Conservation (phyloP, 2,888 invertebrate genomes). For the Leptinotarsa haldemani region DNA sequence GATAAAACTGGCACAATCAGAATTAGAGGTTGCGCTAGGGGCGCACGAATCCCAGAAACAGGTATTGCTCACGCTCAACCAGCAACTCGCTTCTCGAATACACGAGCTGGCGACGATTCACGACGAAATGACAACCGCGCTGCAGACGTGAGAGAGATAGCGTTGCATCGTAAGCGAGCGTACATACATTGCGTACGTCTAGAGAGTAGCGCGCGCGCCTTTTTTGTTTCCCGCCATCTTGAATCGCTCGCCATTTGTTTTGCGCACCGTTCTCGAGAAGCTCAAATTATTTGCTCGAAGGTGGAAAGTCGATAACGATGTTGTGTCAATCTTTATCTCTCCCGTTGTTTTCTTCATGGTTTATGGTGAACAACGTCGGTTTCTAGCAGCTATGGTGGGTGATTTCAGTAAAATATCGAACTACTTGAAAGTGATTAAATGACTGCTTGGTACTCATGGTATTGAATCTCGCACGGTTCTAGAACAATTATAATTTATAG, state of each 20-base stretch:
- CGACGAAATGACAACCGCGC: slow-evolving; percentile 83
- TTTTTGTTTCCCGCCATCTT: background rate
- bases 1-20: slow-evolving; percentile 81
- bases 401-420: too few species aligned
- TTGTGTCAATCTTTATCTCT: too few species aligned
- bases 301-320: too few species aligned
- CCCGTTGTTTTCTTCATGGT: too few species aligned
- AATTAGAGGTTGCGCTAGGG: slow-evolving; percentile 81
- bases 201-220: slow-evolving; percentile 32
- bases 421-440: too few species aligned
- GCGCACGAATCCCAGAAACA: slow-evolving; percentile 86
- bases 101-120: slow-evolving; percentile 85
- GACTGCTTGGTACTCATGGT: too few species aligned
- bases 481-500: too few species aligned
- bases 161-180: slow-evolving; percentile 42
- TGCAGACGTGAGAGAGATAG: slow-evolving; percentile 72
- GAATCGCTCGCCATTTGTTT: slow-evolving; percentile 6
- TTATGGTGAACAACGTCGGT: too few species aligned
- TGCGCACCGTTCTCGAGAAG: background rate
- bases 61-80: slow-evolving; percentile 83
- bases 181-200: slow-evolving; percentile 52
- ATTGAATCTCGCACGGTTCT: too few species aligned
- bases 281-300: background rate
- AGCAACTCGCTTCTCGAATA: slow-evolving; percentile 83
- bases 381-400: too few species aligned